Conservation (phyloP, 2,888 invertebrate species). For the Thelaira solivaga region DNA sequence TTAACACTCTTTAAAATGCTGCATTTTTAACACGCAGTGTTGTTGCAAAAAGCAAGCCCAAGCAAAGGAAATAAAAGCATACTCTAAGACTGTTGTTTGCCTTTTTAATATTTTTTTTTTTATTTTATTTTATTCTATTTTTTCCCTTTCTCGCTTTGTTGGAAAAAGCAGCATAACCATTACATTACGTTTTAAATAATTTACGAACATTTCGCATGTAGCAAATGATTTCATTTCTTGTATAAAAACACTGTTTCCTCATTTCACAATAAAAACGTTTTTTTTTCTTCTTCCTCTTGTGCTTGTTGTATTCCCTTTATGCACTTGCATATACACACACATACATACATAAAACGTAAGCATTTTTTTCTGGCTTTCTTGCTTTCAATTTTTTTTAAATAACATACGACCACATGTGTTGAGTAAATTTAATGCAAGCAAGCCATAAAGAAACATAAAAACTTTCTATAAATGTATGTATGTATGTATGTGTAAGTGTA, state of each 20-base stretch:
- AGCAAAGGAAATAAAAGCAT: slow-evolving; percentile 14
- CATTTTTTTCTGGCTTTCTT: too few species aligned
- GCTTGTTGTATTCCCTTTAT: too few species aligned
- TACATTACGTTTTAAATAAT: slow-evolving; percentile 52
- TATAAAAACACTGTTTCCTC: not conserved
- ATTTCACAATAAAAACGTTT: not conserved
- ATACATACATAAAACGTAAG: slow-evolving; percentile 26
- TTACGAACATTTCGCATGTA: slow-evolving; percentile 62
- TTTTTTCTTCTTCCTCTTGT: slow-evolving; percentile 15
- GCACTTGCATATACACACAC: too few species aligned
- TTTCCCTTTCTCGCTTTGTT: not conserved
- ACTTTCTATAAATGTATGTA: too few species aligned
- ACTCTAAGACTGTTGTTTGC: slow-evolving; percentile 27
- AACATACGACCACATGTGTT: slow-evolving; percentile 47
- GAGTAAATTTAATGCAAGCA: slow-evolving; percentile 57
- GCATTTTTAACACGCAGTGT: slow-evolving; percentile 2
- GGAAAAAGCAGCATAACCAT: slow-evolving; percentile 40
- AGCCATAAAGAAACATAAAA: slow-evolving; percentile 11
- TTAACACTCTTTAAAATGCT: slow-evolving; percentile 48
- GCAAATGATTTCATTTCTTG: slow-evolving; percentile 51
- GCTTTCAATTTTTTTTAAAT: not conserved
- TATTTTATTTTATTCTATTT: not conserved
- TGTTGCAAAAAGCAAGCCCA: too few species aligned
- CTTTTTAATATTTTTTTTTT: not conserved
- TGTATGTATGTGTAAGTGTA: not conserved